A percentile compares a stretch with the other conserved stretches of the same genome.
phyloP scores from a whole-genome alignment of 2,888 invertebrate genomes.

The Torymus auratus region DNA sequence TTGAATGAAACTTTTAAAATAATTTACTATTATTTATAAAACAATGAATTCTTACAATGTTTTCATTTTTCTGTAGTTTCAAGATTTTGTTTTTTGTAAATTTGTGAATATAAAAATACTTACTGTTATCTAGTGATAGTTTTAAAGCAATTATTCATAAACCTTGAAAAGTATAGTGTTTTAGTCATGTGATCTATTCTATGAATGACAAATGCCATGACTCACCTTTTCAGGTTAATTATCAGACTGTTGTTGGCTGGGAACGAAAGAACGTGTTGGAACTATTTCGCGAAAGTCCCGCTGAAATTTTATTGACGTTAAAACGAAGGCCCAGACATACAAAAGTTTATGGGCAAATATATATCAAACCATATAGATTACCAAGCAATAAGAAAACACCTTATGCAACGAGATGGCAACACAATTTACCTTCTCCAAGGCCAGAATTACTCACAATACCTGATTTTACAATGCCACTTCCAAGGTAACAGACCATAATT shows the following conservation, averaged over 20 bases:
- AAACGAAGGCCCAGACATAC: slow-evolving; percentile 91
- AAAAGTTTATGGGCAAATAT: slow-evolving; percentile 86
- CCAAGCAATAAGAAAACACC: slow-evolving; percentile 85
- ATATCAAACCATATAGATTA: slow-evolving; percentile 84
- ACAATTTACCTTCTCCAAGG: slow-evolving; percentile 83
- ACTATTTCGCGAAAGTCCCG: slow-evolving; percentile 85
- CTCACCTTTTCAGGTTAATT: slow-evolving; percentile 79
- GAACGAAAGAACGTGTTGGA: slow-evolving; percentile 86
- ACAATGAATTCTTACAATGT: too few relatives aligned
- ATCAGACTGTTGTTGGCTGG: slow-evolving; percentile 89
- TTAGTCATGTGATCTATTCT: slow-evolving; percentile 45
- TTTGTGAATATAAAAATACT: not conserved
- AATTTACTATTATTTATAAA: not conserved
- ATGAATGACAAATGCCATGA: slow-evolving; percentile 49
- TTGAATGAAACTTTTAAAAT: slow-evolving; percentile 5
- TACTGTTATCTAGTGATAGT: slow-evolving; percentile 19
- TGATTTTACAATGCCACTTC: slow-evolving; percentile 80
- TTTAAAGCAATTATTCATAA: slow-evolving; percentile 36
- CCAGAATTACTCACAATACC: slow-evolving; percentile 81
- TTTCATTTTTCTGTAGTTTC: not conserved
- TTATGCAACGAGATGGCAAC: slow-evolving; percentile 82
- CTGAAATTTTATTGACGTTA: slow-evolving; percentile 88
- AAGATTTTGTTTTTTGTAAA: not conserved
- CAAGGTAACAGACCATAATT: slow-evolving; percentile 74
- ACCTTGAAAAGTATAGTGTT: slow-evolving; percentile 37